phyloP scores from a whole-genome alignment of 2,888 invertebrate genomes.

The Zygothrica quintamaculata region DNA sequence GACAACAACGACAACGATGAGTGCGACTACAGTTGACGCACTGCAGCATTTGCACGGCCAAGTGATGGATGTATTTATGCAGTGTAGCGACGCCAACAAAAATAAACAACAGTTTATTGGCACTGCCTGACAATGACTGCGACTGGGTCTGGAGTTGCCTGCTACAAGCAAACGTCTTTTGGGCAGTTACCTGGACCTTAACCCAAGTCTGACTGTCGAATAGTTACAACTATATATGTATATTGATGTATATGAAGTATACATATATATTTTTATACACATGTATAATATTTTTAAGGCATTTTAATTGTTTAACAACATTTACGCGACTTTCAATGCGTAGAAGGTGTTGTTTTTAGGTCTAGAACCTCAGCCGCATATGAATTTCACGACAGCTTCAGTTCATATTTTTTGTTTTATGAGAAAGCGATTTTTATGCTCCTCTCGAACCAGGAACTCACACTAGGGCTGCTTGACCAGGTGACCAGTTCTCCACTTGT shows the following conservation, averaged over 20 bases:
- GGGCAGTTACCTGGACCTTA: slow-evolving; percentile 6
- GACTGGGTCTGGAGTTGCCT: slow-evolving; percentile 24
- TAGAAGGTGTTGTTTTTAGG: slow-evolving; percentile 69
- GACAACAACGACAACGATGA: too few relatives aligned
- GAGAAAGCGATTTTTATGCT: slow-evolving; percentile 70
- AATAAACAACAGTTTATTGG: slow-evolving; percentile 78
- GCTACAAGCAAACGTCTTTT: slow-evolving; percentile 22
- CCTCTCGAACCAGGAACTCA: slow-evolving; percentile 12
- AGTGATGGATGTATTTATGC: slow-evolving; percentile 75
- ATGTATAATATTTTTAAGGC: slow-evolving; percentile 45
- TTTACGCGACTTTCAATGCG: slow-evolving; percentile 44
- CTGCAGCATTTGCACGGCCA: slow-evolving; percentile 45
- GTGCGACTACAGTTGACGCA: slow-evolving; percentile 33
- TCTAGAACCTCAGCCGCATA: slow-evolving; percentile 46
- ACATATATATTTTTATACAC: slow-evolving; percentile 1
- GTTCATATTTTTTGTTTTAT: slow-evolving; percentile 40
- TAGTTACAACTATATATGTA: not conserved
- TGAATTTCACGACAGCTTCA: slow-evolving; percentile 53
- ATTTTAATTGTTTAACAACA: slow-evolving; percentile 79
- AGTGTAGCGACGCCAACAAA: slow-evolving; percentile 61
- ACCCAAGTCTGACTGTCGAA: too few relatives aligned
- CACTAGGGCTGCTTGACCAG: not conserved
- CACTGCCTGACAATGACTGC: slow-evolving; percentile 43
- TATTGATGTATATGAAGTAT: too few relatives aligned
- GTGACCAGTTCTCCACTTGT: slow-evolving; percentile 26